A percentile compares a stretch with the other conserved stretches of the same genome.
Evolutionary conservation across 2,797 vertebrate species (phyloP).

Genomic region (Coreius guichenoti): DNA sequence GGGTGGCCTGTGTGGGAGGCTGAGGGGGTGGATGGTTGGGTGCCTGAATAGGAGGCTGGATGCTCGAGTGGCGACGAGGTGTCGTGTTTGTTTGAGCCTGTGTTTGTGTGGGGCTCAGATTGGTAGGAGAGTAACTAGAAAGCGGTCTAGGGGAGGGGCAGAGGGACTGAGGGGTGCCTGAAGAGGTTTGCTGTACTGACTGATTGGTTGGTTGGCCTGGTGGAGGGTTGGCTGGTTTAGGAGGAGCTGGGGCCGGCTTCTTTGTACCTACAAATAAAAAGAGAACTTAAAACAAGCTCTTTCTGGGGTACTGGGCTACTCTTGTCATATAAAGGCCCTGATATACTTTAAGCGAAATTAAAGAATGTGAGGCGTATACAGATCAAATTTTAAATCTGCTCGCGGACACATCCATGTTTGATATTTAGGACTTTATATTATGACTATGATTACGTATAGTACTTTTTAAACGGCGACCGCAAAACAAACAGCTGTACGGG

Average conservation of each 20-base stretch:
- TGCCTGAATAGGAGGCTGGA: conserved; percentile 87
- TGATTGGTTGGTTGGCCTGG: conserved; percentile 83
- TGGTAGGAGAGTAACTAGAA: conserved; percentile 81
- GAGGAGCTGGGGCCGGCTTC: conserved; percentile 96
- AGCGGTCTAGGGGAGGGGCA: conserved; percentile 81
- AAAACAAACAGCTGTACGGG: no score
- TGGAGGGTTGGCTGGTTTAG: conserved; percentile 89
- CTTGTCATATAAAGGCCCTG: not conserved
- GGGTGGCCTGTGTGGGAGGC: conserved; percentile 83
- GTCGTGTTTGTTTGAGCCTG: conserved; percentile 74
- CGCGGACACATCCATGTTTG: no score
- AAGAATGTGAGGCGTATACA: not conserved
- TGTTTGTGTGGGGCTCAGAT: conserved; percentile 72
- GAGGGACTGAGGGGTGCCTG: conserved; percentile 77
- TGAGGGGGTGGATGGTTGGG: conserved; percentile 94
- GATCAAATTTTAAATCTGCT: no score
- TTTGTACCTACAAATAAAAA: conserved; percentile 83
- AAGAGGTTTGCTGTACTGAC: conserved; percentile 66
- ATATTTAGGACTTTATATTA: no score
- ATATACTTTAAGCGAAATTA: not conserved
- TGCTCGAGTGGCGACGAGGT: conserved; percentile 86
- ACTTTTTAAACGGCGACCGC: no score
- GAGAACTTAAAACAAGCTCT: not conserved
- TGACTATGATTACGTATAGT: no score
- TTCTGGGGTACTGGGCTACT: conserved; percentile 33